Conservation (phyloP, 2,888 invertebrate species). For the Scaptomyza reducta region DNA sequence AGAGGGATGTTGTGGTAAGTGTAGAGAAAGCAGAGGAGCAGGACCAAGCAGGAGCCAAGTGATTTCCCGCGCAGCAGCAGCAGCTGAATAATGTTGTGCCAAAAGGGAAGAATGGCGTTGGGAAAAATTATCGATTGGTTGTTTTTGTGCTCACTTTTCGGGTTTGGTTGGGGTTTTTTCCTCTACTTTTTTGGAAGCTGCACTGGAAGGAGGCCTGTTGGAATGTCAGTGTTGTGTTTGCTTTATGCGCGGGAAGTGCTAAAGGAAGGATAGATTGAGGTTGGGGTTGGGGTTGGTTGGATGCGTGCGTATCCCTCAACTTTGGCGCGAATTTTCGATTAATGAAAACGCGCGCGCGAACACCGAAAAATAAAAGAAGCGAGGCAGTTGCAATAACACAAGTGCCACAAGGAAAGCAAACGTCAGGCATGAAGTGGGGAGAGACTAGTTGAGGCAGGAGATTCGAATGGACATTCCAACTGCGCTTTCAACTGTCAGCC, state of each 20-base stretch:
- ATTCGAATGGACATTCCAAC: slow-evolving; percentile 43
- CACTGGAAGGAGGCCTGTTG: slow-evolving; percentile 56
- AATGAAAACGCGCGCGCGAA: slow-evolving; percentile 64
- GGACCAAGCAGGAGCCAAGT: slow-evolving; percentile 12
- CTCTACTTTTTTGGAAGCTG: slow-evolving; percentile 18
- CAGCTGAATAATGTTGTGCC: slow-evolving; percentile 57
- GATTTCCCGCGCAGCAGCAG: slow-evolving; percentile 45
- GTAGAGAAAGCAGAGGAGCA: neutral
- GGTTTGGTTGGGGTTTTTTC: slow-evolving; percentile 9
- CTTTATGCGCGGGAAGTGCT: slow-evolving; percentile 22
- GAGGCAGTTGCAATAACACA: slow-evolving; percentile 25
- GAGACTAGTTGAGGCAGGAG: neutral
- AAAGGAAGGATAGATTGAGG: neutral
- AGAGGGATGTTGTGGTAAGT: slow-evolving; percentile 25
- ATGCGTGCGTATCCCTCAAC: slow-evolving; percentile 43
- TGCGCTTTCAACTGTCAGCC: slow-evolving; percentile 67
- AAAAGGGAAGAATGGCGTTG: slow-evolving; percentile 42
- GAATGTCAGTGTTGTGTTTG: slow-evolving; percentile 58
- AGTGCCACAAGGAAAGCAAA: slow-evolving; percentile 18
- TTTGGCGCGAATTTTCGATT: slow-evolving; percentile 79
- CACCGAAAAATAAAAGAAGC: neutral
- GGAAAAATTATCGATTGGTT: slow-evolving; percentile 69
- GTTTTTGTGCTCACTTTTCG: slow-evolving; percentile 19
- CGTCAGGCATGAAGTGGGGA: slow-evolving; percentile 10
- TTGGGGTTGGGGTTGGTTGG: neutral